phyloP scores from a whole-genome alignment of 2,888 invertebrate genomes.

The Lordiphosa andalusiaca region DNA sequence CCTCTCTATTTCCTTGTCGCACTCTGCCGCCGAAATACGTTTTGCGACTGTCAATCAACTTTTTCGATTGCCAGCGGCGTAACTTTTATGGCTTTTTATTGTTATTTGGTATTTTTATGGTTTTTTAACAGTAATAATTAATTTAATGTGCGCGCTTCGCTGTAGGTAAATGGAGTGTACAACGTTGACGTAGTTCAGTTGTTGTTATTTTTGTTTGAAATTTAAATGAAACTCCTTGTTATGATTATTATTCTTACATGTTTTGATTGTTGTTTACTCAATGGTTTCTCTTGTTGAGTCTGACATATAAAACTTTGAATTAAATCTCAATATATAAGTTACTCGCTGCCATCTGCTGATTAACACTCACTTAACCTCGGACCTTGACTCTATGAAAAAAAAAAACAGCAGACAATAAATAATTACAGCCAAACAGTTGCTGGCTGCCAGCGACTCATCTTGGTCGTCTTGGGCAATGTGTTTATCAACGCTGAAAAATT shows the following conservation, averaged over 20 bases:
- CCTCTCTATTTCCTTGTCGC: not conserved
- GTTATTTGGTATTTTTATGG: conserved; percentile 58
- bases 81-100: conserved; percentile 61
- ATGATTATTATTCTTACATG: conserved; percentile 13
- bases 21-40: conserved; percentile 18
- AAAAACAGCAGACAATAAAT: conserved; percentile 54
- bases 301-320: too few species aligned
- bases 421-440: conserved; percentile 61
- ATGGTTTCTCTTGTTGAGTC: not conserved
- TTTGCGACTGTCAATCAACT: conserved; percentile 54
- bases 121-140: conserved; percentile 74
- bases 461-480: conserved; percentile 18
- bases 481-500: conserved; percentile 56
- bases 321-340: too few species aligned
- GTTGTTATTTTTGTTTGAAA: conserved; percentile 24
- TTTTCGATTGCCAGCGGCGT: conserved; percentile 34
- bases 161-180: conserved; percentile 64
- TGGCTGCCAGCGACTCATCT: conserved; percentile 12
- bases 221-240: conserved; percentile 18
- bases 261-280: conserved; percentile 12
- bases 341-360: conserved; percentile 48
- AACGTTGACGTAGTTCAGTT: conserved; percentile 34
- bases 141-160: conserved; percentile 57
- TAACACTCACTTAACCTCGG: conserved; percentile 65
- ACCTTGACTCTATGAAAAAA: conserved; percentile 35